Percentiles rank a stretch among this genome's conserved stretches.
Conservation (phyloP, 2,797 vertebrate species). For the Coendou prehensilis region DNA sequence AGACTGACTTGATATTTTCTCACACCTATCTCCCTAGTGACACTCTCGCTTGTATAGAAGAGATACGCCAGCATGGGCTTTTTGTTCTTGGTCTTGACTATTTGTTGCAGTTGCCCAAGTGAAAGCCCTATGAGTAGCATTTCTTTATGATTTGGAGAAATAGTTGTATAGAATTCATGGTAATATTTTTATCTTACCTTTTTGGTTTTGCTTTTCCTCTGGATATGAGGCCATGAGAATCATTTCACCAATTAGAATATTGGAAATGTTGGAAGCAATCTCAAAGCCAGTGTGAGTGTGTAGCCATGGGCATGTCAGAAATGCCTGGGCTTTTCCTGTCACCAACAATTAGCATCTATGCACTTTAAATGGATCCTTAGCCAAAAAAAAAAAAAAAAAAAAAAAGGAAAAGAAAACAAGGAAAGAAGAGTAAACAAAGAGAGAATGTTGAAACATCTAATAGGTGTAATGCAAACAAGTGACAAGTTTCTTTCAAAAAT, state of each 20-base stretch:
- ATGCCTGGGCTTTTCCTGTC: neutral
- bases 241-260: neutral
- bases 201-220: neutral
- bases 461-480: neutral
- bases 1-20: neutral
- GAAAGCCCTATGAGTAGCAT: neutral
- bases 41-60: neutral
- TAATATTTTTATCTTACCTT: neutral
- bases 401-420: neutral
- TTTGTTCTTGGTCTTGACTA: neutral
- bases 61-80: fast-evolving
- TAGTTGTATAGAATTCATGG: neutral
- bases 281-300: neutral
- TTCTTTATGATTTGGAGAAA: neutral
- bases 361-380: neutral
- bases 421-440: neutral
- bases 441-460: neutral
- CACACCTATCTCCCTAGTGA: neutral
- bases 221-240: neutral
- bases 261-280: neutral
- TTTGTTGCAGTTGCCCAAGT: neutral
- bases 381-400: neutral
- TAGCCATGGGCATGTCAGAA: neutral
- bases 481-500: neutral
- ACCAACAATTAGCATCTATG: neutral